Evolutionary conservation across 2,113 vertebrate species (phyloP).

Genomic region (Scytalopus superciliaris): DNA sequence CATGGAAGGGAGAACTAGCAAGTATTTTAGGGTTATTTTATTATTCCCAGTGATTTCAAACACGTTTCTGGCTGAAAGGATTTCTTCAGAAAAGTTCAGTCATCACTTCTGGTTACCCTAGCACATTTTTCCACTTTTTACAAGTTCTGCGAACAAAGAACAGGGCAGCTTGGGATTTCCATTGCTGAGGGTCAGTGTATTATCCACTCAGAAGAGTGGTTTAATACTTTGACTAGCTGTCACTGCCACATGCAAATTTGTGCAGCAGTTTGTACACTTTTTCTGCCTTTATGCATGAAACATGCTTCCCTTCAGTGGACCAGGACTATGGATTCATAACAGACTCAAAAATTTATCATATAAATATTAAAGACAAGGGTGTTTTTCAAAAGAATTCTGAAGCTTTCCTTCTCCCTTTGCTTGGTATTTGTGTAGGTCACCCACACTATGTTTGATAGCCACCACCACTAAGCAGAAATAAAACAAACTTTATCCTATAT

Average conservation of each 20-base stretch:
- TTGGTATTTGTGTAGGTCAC: background rate
- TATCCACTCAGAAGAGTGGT: background rate
- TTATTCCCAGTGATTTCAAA: background rate
- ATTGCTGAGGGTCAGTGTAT: background rate
- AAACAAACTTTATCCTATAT: background rate
- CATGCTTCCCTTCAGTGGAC: background rate
- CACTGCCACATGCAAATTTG: background rate
- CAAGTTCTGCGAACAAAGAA: background rate
- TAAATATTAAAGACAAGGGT: background rate
- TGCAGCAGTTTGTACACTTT: background rate
- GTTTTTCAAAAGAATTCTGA: background rate
- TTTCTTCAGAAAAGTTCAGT: background rate
- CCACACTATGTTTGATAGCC: background rate
- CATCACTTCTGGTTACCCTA: background rate
- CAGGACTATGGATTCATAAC: background rate
- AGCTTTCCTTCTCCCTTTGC: background rate
- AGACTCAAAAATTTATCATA: background rate
- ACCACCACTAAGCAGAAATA: background rate
- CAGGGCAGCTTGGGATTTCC: background rate
- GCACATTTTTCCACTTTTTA: background rate
- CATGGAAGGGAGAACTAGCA: background rate
- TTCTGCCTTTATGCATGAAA: background rate
- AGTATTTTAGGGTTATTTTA: background rate
- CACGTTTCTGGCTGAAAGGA: background rate
- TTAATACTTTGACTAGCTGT: background rate